Evolutionary conservation across 2,113 vertebrate species (phyloP).

Genomic region (Crypturellus undulatus): DNA sequence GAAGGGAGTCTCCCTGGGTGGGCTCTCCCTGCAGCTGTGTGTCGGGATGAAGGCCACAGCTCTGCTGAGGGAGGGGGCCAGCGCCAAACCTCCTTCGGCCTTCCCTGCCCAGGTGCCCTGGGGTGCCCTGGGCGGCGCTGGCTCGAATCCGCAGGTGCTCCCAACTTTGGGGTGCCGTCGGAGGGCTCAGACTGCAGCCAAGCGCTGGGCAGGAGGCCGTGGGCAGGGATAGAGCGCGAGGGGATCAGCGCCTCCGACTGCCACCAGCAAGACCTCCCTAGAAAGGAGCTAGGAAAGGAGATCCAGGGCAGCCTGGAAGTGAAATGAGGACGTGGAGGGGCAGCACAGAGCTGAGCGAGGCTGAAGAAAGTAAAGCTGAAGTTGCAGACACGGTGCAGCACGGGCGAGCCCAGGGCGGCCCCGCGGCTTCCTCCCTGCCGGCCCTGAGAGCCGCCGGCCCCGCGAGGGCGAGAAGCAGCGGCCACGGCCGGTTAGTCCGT

Average conservation of each 20-base stretch:
- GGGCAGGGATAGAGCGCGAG: neutral
- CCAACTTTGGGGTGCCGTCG: neutral
- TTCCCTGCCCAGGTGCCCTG: neutral
- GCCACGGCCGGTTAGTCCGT: neutral
- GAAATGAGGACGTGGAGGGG: accelerated
- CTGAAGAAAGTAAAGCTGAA: neutral
- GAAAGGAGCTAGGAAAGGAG: neutral
- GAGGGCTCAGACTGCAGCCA: accelerated
- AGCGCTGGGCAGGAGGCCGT: neutral
- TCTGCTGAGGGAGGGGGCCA: neutral
- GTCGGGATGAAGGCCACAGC: neutral
- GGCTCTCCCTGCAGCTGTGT: neutral
- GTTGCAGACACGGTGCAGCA: neutral
- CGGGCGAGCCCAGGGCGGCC: accelerated
- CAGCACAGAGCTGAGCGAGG: neutral
- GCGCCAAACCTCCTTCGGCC: neutral
- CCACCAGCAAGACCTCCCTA: neutral
- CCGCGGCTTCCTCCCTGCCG: too few species aligned
- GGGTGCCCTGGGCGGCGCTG: too few species aligned
- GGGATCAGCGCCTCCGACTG: accelerated
- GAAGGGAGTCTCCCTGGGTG: neutral
- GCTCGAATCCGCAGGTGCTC: neutral
- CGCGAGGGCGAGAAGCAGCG: accelerated
- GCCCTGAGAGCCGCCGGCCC: too few species aligned
- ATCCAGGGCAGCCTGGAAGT: neutral